A percentile compares a stretch with the other conserved stretches of the same genome.
These are phyloP conservation scores for Perca flavescens DNA, from an alignment of 2,113 vertebrate genomes.

Conservation along the genomic window DNA sequence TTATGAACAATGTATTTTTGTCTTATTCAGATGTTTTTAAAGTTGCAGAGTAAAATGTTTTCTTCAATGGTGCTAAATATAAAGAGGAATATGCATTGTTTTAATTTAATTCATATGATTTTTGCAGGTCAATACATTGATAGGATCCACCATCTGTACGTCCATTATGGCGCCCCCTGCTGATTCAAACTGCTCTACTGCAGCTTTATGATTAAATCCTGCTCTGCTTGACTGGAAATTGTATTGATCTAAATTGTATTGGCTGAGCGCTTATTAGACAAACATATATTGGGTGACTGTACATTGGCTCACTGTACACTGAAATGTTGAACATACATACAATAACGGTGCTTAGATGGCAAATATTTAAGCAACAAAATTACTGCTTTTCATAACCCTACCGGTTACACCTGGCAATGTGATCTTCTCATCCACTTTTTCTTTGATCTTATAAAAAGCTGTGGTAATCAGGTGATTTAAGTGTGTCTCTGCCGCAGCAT, in stretches of 20 bases:
- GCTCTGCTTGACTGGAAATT: background rate
- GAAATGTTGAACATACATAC: too few relatives aligned
- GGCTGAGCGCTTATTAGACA: background rate
- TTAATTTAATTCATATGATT: background rate
- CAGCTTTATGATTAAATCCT: background rate
- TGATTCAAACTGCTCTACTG: background rate
- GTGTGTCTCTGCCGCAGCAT: slow-evolving; percentile 2
- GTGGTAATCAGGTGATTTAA: slow-evolving; percentile 7
- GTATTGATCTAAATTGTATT: background rate
- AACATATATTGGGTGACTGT: background rate
- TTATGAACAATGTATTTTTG: background rate
- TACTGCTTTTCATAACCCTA: background rate
- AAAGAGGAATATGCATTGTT: background rate
- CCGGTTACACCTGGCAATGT: background rate
- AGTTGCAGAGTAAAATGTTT: background rate
- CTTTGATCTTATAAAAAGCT: background rate
- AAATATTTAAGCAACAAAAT: background rate
- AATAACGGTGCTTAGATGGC: background rate
- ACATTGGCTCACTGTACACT: too few relatives aligned
- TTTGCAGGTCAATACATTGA: too few relatives aligned
- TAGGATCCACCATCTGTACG: background rate
- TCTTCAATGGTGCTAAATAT: background rate
- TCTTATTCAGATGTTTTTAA: background rate
- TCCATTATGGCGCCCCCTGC: slow-evolving; percentile 14
- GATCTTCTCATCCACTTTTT: background rate